Evolutionary conservation across 2,113 vertebrate genomes (phyloP), one percentile per base, ranked within the genome.

Genomic region (Crotalus helleri): DNA sequence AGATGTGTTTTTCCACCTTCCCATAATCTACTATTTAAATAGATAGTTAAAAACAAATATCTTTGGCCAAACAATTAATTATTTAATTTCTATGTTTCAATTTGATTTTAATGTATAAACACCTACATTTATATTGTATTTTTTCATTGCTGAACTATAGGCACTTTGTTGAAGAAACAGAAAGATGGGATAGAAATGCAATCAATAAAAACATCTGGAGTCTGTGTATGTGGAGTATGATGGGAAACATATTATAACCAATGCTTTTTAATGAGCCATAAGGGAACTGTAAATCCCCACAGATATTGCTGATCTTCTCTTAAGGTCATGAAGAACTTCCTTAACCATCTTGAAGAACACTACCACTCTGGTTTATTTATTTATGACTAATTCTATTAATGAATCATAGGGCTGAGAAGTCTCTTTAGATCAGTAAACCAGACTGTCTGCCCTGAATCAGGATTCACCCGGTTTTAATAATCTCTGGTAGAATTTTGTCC

Each of bases 361-460:
- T 92, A 90, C 19, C 39, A 55, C 11, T 15, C 29, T 58, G 0
- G 90, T 90, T 94, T 97, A 74, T 94, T 95, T 95, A 90, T 97
- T 96, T 61, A 95, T 96, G 93, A 95, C 64, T 94, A 93, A 87
- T 91, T 92, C n/a, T 61, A 5, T 19, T 0, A 33, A 5, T 92
- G 92, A 90, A 85, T 92, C 88, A 89, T 17, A 5, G 26, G 29
- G 29, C 90, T 87, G 46, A 64, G 51, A 88, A 92, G 88, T 8
- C 81, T 54, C 13, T 59, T 85, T 26, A n/a, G 39, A 29, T 59
- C 54, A 21, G 57, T 44, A 58, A 44, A 10, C 17, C 64, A 92
- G n/a, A 59, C 69, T 44, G 19, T 55, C 88, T 59, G 64, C 39
- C 49, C 29, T 59, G 54, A 85, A 92, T 46, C 64, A 92, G 61